Base-by-base conservation (phyloP, 2,797 vertebrate species). In the Orestias chungarensis region DNA sequence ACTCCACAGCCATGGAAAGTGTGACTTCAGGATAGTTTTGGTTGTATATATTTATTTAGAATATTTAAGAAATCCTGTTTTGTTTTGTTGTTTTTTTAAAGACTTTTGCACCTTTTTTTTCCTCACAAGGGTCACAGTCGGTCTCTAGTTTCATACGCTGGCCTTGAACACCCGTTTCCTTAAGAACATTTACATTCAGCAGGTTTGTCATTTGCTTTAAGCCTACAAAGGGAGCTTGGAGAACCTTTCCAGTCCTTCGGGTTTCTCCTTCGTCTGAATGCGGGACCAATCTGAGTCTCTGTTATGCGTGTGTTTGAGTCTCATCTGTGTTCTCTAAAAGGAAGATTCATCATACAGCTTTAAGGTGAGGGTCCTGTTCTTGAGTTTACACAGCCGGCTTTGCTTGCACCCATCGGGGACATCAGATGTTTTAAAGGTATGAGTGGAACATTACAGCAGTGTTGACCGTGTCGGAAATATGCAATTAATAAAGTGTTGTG, bases 401-500 rank as follows among this genome's bases (percentile, higher is more conserved):
- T 74, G 72, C 68, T 81, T 69, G 42, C 79, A 54, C 42, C 27
- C 67, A 65, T 80, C 66, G 3, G 66, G 79, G 64, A 75, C 59
- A 55, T 71, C 47, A 55, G 69, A 74, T 74, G 55, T 74, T 80
- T 66, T 42, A 29, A 78, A 73, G 78, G 75, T 87, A 18, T 74
- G 15, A 79, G 64, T 79, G 75, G 80, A 70, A 68, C 82, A 47
- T 79, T 78, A 66, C 77, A 85, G 62, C 66, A 86, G 86, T 93
- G 83, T 84, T 85, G 76, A 82, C 70, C 75, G 73, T 74, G 82
- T 89, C 87, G 85, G 64, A 92, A 90, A 93, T 93, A 92, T 94
- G 90, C 91, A 93, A 92, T 88, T 86, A 94, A 93, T 95, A 93
- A 95, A 95, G 87, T 91, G 75, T 90, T 87, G 78, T 91, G 87